These are phyloP conservation scores for Columba livia DNA, from an alignment of 2,113 vertebrate species.

Conservation along the genomic window DNA sequence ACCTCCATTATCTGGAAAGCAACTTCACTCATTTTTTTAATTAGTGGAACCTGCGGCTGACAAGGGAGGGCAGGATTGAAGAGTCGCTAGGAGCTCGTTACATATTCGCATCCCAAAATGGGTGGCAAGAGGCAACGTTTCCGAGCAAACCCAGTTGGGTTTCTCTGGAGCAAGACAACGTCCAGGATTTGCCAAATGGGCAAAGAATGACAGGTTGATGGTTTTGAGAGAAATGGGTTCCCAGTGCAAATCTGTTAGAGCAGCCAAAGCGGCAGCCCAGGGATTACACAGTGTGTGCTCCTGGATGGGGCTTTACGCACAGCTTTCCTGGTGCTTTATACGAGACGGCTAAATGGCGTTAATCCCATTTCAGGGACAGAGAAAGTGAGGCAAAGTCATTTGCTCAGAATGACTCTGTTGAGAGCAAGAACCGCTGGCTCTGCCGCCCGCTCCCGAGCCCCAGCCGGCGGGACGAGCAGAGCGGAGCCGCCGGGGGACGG, in stretches of 20 bases:
- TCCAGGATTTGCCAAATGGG: not conserved
- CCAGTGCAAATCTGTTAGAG: not conserved
- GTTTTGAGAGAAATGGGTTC: not conserved
- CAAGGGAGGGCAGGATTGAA: not conserved
- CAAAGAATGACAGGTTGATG: not conserved
- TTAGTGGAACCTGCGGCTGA: not conserved
- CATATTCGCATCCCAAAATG: not conserved
- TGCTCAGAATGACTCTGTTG: not conserved
- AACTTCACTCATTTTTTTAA: conserved; percentile 13
- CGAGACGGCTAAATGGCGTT: not conserved
- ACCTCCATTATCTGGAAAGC: not conserved
- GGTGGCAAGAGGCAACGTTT: not conserved
- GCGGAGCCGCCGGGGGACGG: not conserved
- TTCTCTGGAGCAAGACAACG: conserved; percentile 19
- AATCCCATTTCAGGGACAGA: not conserved
- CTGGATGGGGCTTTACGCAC: not conserved
- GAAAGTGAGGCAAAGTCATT: not conserved
- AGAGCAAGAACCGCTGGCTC: not conserved
- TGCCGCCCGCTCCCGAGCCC: not conserved
- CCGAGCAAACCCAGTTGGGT: not conserved
- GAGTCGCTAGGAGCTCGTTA: not conserved
- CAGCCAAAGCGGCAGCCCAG: not conserved
- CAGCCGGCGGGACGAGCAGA: not conserved
- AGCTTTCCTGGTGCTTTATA: not conserved
- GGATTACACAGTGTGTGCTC: not conserved